Conservation (phyloP, 2,797 vertebrate genomes). For the Tragopan temminckii region DNA sequence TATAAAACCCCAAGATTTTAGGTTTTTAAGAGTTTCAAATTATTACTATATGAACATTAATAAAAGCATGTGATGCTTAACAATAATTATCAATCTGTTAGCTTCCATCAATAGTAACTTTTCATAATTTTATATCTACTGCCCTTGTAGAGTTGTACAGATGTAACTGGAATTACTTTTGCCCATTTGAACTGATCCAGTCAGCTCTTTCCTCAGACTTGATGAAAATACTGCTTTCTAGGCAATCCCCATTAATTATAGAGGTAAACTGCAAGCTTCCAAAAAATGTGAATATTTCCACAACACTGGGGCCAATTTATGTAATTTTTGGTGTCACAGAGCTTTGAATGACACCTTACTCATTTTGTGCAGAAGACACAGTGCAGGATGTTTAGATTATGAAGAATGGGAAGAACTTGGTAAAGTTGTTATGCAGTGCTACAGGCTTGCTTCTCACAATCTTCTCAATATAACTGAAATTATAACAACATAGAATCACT, state of each 20-base stretch:
- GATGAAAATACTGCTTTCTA: not conserved
- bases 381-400: not conserved
- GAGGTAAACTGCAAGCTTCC: not conserved
- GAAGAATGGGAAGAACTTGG: not conserved
- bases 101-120: not conserved
- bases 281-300: not conserved
- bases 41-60: not conserved
- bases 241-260: not conserved
- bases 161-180: not conserved
- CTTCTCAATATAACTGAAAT: not conserved
- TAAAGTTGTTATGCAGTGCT: not conserved
- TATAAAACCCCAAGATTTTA: not conserved
- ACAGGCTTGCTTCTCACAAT: not conserved
- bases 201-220: not conserved
- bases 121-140: not conserved
- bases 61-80: not conserved
- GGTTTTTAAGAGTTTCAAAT: not conserved
- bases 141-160: not conserved
- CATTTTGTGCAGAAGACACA: not conserved
- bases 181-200: not conserved
- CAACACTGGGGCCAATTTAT: not conserved
- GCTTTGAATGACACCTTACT: not conserved
- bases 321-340: not conserved
- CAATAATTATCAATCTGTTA: not conserved
- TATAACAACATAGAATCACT: not conserved